Percentiles rank a stretch among this genome's conserved stretches.
phyloP scores from a whole-genome alignment of 2,797 vertebrate genomes.

The Amphiprion clarkii region DNA sequence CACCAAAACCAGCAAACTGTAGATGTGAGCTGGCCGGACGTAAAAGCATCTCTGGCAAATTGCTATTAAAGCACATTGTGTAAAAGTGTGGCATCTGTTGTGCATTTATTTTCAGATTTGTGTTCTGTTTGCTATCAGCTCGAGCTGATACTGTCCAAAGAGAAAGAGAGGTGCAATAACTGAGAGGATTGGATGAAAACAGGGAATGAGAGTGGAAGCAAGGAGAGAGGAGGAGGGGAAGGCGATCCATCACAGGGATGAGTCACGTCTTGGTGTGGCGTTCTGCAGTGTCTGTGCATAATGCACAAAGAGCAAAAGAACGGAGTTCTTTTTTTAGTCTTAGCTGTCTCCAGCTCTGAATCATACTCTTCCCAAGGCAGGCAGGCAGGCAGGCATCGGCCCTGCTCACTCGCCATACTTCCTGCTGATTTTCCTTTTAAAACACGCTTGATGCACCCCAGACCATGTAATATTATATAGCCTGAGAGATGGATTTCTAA shows the following conservation, averaged over 20 bases:
- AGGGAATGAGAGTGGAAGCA: slow-evolving; percentile 30
- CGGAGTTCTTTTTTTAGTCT: slow-evolving; percentile 66
- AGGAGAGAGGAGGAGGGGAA: slow-evolving; percentile 4
- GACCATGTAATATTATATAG: slow-evolving; percentile 27
- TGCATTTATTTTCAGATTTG: slow-evolving; percentile 15
- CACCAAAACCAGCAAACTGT: slow-evolving; percentile 40
- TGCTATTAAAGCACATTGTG: slow-evolving; percentile 13
- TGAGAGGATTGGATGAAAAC: slow-evolving; percentile 23
- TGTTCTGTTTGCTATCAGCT: background rate
- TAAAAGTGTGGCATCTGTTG: slow-evolving; percentile 18
- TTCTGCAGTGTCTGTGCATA: slow-evolving; percentile 79
- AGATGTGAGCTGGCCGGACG: slow-evolving; percentile 23
- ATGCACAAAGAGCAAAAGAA: slow-evolving; percentile 66
- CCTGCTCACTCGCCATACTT: slow-evolving; percentile 13
- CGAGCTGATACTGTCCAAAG: background rate
- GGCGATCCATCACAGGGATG: slow-evolving; percentile 76
- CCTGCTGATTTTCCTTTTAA: slow-evolving; percentile 48
- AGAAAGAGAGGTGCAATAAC: slow-evolving; percentile 1
- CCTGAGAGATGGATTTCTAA: slow-evolving; percentile 30
- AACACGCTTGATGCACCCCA: slow-evolving; percentile 9
- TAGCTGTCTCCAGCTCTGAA: slow-evolving; percentile 66
- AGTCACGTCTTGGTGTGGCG: slow-evolving; percentile 79
- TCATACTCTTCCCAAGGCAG: slow-evolving; percentile 56
- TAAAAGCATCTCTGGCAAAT: slow-evolving; percentile 24
- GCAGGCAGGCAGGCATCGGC: slow-evolving; percentile 22